Conservation (phyloP, 1,140 invertebrate genomes). For the Papilio xuthus region DNA sequence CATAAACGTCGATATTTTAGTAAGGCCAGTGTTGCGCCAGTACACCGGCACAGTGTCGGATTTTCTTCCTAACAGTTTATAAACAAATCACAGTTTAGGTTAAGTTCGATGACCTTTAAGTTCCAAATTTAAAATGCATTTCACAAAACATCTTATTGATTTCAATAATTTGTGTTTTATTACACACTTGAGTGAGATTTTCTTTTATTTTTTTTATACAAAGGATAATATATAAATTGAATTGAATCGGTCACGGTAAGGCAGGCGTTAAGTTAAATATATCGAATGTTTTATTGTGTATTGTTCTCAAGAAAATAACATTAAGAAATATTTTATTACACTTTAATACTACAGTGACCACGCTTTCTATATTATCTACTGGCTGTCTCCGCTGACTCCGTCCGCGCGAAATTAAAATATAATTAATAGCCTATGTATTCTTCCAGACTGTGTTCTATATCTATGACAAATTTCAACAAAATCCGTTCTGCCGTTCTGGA, state of each 20-base stretch:
- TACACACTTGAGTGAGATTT: slow-evolving; percentile 4
- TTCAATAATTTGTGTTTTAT: slow-evolving; percentile 20
- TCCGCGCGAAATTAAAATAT: too few species aligned
- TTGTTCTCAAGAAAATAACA: background rate
- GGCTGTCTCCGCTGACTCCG: too few species aligned
- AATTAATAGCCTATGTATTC: too few species aligned
- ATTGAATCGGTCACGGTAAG: slow-evolving; percentile 1
- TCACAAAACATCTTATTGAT: background rate
- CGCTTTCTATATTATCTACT: background rate
- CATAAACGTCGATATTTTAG: too few species aligned
- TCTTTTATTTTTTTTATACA: background rate
- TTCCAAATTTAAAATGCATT: background rate
- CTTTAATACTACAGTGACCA: slow-evolving; percentile 2
- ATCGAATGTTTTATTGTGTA: slow-evolving; percentile 10
- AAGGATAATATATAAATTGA: slow-evolving; percentile 12
- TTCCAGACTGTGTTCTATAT: too few species aligned
- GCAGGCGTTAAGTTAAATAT: slow-evolving; percentile 12
- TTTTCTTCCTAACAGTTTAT: too few species aligned
- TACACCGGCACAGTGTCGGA: too few species aligned
- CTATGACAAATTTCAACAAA: too few species aligned
- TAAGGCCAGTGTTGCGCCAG: too few species aligned
- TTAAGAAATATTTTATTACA: slow-evolving; percentile 6
- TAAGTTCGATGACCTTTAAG: background rate
- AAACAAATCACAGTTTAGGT: background rate
- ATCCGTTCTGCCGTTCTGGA: too few species aligned